phyloP scores from a whole-genome alignment of 2,797 vertebrate genomes.

The Buphagus erythrorhynchus region DNA sequence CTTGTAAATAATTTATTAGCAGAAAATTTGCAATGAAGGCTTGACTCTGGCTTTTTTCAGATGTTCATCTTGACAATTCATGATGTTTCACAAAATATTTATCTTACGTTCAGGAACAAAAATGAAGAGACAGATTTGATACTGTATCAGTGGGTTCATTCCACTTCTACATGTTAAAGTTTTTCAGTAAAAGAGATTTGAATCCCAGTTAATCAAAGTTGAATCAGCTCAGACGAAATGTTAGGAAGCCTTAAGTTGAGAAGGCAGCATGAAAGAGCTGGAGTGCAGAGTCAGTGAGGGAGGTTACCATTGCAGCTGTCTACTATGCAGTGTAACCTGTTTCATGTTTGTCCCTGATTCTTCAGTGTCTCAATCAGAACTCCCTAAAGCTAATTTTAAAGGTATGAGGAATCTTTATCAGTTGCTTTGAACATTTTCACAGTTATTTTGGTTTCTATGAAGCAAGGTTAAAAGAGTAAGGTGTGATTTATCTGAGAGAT shows the following conservation, averaged over 20 bases:
- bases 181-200: neutral
- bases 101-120: neutral
- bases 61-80: neutral
- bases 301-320: neutral
- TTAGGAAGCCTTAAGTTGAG: neutral
- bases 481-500: neutral
- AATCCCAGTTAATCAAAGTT: neutral
- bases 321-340: neutral
- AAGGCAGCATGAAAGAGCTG: neutral
- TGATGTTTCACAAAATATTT: slow-evolving; percentile 4
- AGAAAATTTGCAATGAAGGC: neutral
- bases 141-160: neutral
- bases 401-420: neutral
- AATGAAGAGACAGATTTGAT: neutral
- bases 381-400: neutral
- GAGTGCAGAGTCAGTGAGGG: neutral
- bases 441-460: neutral
- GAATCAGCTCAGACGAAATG: neutral
- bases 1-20: slow-evolving; percentile 31
- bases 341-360: neutral
- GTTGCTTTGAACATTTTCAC: neutral
- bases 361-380: neutral
- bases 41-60: neutral
- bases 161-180: neutral
- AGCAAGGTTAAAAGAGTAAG: neutral